These are phyloP conservation scores for Spodoptera littoralis DNA, from an alignment of 2,888 invertebrate species.

Conservation along the genomic window DNA sequence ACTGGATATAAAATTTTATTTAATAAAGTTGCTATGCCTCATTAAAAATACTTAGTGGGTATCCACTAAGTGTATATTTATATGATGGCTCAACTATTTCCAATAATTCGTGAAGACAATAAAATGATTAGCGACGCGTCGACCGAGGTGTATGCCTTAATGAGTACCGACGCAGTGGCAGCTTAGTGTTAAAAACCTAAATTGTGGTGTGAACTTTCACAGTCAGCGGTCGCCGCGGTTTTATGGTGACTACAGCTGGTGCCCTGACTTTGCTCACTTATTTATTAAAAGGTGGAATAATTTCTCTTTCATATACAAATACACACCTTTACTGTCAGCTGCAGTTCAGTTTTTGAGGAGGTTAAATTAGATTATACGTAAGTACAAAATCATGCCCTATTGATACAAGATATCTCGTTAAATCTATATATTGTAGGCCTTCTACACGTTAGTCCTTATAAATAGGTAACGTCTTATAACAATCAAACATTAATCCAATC, in stretches of 20 bases:
- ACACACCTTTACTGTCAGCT: too few species aligned
- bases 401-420: too few species aligned
- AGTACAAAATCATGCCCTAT: too few species aligned
- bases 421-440: too few species aligned
- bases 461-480: too few species aligned
- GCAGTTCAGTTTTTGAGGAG: too few species aligned
- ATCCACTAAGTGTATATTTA: slow-evolving; percentile 46
- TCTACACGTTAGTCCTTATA: too few species aligned
- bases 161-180: slow-evolving; percentile 79
- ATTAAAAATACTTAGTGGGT: slow-evolving; percentile 38
- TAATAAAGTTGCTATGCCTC: slow-evolving; percentile 13
- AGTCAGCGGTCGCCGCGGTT: slow-evolving; percentile 74
- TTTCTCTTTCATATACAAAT: not conserved
- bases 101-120: slow-evolving; percentile 75
- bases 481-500: too few species aligned
- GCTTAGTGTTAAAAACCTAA: slow-evolving; percentile 84
- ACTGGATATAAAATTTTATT: slow-evolving; percentile 4
- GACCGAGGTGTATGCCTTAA: slow-evolving; percentile 70
- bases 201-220: slow-evolving; percentile 89
- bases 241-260: slow-evolving; percentile 67
- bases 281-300: slow-evolving; percentile 8
- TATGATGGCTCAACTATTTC: slow-evolving; percentile 57
- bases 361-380: too few species aligned
- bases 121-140: slow-evolving; percentile 83
- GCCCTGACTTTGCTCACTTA: slow-evolving; percentile 14